Evolutionary conservation across 1,140 invertebrate genomes (phyloP), one percentile per base, ranked within the genome.

Genomic region (Plectrocnemia conspersa): DNA sequence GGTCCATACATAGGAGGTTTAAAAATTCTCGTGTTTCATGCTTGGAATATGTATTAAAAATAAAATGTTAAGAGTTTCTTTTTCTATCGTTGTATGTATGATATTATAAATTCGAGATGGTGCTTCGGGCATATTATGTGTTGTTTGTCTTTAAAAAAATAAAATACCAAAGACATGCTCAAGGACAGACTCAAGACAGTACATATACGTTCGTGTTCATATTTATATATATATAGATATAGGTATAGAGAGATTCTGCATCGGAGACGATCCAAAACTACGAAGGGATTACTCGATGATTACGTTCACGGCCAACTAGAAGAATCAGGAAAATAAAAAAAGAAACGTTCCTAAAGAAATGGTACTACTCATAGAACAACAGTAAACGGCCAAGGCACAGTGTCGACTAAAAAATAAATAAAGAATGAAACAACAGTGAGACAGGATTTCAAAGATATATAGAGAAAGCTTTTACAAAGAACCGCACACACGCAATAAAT

Each of bases 371-470:
- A n/a, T 36, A 16, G 45, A 52, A 16, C 54, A 60, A 52, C 42
- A 40, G 38, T 54, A 23, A 50, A 45, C 35, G 53, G 53, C 49
- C 58, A 56, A 60, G 52, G 36, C 36, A 49, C 15, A 27, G 48
- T 50, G 52, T 52, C 29, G 53, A 56, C 58, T 60, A 60, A n/a
- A n/a, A n/a, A n/a, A n/a, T n/a, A n/a, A n/a, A n/a, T n/a, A n/a
- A n/a, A n/a, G n/a, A n/a, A n/a, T n/a, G 33, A 54, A 29, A 54
- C 46, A 52, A 54, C 57, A 59, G 44, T 59, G 38, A 59, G 25
- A 29, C 33, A 42, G 42, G 54, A 54, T 32, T 41, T 59, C 58
- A 56, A 56, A 56, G 58, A 55, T 55, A 59, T 58, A 29, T 47
- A 41, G 46, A 53, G 52, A 42, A 54, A 27, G 56, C 54, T 59